phyloP scores from a whole-genome alignment of 2,113 vertebrate species.

The Eulacestoma nigropectus region DNA sequence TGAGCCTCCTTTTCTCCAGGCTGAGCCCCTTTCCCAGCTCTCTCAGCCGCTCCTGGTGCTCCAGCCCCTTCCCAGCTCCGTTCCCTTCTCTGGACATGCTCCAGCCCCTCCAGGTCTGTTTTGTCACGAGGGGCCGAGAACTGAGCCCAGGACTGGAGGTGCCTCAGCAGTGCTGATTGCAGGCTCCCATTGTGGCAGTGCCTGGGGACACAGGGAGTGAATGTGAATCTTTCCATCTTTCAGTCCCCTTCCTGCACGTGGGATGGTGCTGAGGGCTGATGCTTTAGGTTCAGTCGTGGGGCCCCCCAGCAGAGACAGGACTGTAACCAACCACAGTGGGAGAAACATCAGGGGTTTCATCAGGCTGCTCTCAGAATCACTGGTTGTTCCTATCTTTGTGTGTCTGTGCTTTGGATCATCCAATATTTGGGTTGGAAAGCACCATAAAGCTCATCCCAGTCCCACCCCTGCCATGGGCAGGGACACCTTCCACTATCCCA shows the following conservation, averaged over 20 bases:
- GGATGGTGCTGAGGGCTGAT: background rate
- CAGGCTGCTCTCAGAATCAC: background rate
- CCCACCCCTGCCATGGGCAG: background rate
- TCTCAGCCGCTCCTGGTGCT: background rate
- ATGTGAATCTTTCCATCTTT: background rate
- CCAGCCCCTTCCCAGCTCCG: background rate
- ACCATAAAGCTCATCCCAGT: fast-evolving
- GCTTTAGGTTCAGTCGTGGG: background rate
- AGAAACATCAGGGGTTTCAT: background rate
- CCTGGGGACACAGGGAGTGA: background rate
- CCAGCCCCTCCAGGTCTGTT: background rate
- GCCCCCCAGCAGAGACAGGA: background rate
- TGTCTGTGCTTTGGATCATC: background rate
- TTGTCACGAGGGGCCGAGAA: fast-evolving
- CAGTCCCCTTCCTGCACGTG: fast-evolving
- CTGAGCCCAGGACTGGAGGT: fast-evolving
- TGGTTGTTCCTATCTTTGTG: background rate
- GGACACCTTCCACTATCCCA: background rate
- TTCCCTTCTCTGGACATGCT: background rate
- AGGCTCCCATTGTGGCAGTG: fast-evolving
- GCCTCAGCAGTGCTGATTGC: background rate
- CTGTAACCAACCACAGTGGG: fast-evolving
- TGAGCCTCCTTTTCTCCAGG: background rate
- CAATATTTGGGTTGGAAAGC: background rate
- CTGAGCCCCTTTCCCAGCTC: background rate